Base-by-base conservation (phyloP, 2,888 invertebrate species). In the Cerastis rubricosa region DNA sequence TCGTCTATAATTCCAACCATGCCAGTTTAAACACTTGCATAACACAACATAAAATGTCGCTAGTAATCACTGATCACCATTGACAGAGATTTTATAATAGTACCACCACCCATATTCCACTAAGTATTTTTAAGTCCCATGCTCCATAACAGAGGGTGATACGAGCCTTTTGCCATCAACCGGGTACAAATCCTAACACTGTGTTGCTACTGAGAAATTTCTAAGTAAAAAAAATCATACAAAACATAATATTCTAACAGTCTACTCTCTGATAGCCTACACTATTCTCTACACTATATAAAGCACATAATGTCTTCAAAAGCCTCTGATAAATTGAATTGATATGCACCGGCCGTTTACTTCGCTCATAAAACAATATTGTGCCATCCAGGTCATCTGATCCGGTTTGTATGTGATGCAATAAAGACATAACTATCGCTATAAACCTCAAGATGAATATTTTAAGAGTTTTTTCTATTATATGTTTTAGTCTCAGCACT, bases 311-410 rank as follows among this genome's bases (percentile, higher is more conserved):
- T n/a, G 40, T 67, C 43, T 67, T 66, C 57, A 57, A 64, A 85
- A 71, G 75, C 71, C 51, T 29, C 45, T 43, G 77, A 78, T 83
- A 71, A 83, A 85, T 83, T 83, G 76, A 85, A 85, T 83, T 70
- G 75, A 85, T 83, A 80, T 78, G 69, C 80, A 78, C 57, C n/a
- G 59, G 61, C 57, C 66, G 64, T 81, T 76, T 67, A 54, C 69
- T 70, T 76, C 47, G 66, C 74, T 69, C 76, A 79, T 85, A 78
- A 83, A 80, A 75, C 70, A 81, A 80, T 80, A 83, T 86, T 66
- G 63, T 67, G 35, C 29, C 67, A 76, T 76, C 76, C 69, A 63
- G 77, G 79, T 76, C 63, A 84, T 51, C 64, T 68, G 49, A 71
- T 54, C 65, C 5, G 19, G 25, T 70, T 40, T 77, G 54, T 70